Base-by-base conservation (phyloP, 2,797 vertebrate genomes). In the Microchirus variegatus region DNA sequence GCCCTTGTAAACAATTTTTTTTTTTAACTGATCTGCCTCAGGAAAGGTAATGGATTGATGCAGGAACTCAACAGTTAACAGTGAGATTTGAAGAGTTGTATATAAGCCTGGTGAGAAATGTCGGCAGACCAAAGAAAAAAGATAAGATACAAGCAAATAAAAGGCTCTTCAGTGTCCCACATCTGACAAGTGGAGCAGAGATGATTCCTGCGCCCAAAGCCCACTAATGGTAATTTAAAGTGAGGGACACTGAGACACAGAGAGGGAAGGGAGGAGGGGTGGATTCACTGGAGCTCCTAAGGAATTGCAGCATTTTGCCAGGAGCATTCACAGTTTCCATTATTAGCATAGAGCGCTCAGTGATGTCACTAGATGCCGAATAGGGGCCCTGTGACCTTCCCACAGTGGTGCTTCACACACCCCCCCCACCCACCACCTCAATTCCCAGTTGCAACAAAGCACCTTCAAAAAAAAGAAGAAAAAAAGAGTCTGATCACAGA, bases 111-210 rank as follows among this genome's bases (percentile, higher is more conserved):
- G 51, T 53, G 42, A 65, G 54, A 68, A 48, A 58, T 53, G 38
- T 10, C 14, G 35, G 38, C 35, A 70, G 64, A 9, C 14, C 46
- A 75, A 50, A 65, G 72, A 9, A 11, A 9, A 11, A 44, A 72
- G 74, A 59, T 19, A 37, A 71, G 63, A 67, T 70, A 58, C 16
- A 49, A 82, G 76, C 70, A 54, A n/a, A n/a, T n/a, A n/a, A n/a
- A 53, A 46, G 45, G 36, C 54, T 80, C 80, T 71, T 83, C 62
- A 52, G 76, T 85, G 84, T 78, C 77, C 85, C 82, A 85, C 72
- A 86, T 89, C 80, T 88, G 83, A 87, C 85, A 87, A 92, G 82
- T 87, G 84, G 89, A 90, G 89, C 89, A 89, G 81, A 79, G 84
- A 85, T 56, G 43, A 80, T 82, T 81, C 64, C 63, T 75, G 71